These are phyloP conservation scores for Herpetotheres cachinnans DNA, from an alignment of 2,113 vertebrate species.

Conservation along the genomic window DNA sequence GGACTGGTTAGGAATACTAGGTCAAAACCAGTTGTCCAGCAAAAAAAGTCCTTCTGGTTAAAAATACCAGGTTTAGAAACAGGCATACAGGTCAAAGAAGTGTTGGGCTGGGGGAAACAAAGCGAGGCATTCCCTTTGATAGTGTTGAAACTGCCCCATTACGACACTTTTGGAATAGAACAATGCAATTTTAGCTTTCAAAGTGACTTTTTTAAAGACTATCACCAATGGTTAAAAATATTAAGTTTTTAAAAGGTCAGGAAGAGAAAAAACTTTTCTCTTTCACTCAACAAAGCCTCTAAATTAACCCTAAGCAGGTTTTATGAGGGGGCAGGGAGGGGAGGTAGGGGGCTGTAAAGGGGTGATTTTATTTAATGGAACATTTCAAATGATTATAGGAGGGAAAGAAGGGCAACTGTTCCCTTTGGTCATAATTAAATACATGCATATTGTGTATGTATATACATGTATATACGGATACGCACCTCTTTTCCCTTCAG, in stretches of 20 bases:
- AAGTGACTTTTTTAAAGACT: not conserved
- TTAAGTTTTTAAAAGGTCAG: slow-evolving; percentile 15
- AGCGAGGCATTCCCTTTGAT: not conserved
- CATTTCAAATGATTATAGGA: not conserved
- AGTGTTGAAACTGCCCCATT: not conserved
- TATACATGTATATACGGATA: not conserved
- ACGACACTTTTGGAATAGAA: not conserved
- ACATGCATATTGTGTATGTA: not conserved
- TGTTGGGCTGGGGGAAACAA: not conserved
- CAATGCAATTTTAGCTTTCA: not conserved
- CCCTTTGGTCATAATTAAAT: slow-evolving; percentile 16
- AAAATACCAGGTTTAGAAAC: not conserved
- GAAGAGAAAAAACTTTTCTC: not conserved
- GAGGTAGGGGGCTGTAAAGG: not conserved
- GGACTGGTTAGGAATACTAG: not conserved
- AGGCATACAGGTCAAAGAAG: not conserved
- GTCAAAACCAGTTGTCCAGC: not conserved
- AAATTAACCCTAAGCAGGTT: not conserved
- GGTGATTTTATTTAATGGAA: not conserved
- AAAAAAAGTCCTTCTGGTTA: not conserved
- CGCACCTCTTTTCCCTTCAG: not conserved
- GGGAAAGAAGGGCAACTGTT: not conserved
- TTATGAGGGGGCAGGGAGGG: not conserved
- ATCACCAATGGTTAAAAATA: not conserved
- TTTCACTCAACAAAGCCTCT: not conserved